Base-by-base conservation (phyloP, 2,113 vertebrate genomes). In the Corythornis madagascariensis region DNA sequence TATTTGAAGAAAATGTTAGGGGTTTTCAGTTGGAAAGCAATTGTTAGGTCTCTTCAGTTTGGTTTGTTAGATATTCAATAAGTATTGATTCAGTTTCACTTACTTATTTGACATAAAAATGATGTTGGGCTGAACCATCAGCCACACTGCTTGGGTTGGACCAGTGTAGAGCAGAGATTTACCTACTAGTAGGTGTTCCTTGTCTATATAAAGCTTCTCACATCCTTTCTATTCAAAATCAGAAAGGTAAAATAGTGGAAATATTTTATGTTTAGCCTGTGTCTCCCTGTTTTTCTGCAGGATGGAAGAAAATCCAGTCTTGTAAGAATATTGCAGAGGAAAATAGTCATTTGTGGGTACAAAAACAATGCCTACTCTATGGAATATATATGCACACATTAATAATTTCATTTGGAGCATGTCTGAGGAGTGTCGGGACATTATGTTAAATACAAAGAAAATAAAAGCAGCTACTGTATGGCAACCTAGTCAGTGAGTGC, bases 391-490 rank as follows among this genome's bases (percentile, higher is more conserved):
- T 61, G 29, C 70, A 65, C 53, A 25, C 78, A 90, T 42, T 84
- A 88, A 71, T 83, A 48, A 82, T 90, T 92, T 78, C 63, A 82
- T 89, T 76, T 73, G 78, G 77, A 89, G 59, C 78, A 17, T 18
- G 66, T 78, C 43, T 90, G 50, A 92, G 50, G 81, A 83, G 75
- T 63, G 72, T 75, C 50, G 50, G 67, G 77, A 48, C 84, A 87
- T 87, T 89, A 60, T 64, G 72, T 77, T 77, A 79, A 95, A 88
- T 74, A 89, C 79, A 93, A 86, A 85, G 72, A 15, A 76, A 95
- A 89, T 85, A 45, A 90, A 76, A 96, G 77, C 69, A 60, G 79
- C 28, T 64, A 77, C 94, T 91, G 52, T 94, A n/a, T 29, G 63
- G 53, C 14, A 92, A 22, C 73, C 56, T 86, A 74, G 93, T 94